phyloP scores from a whole-genome alignment of 1,140 invertebrate species.

The Glossosoma conforme region DNA sequence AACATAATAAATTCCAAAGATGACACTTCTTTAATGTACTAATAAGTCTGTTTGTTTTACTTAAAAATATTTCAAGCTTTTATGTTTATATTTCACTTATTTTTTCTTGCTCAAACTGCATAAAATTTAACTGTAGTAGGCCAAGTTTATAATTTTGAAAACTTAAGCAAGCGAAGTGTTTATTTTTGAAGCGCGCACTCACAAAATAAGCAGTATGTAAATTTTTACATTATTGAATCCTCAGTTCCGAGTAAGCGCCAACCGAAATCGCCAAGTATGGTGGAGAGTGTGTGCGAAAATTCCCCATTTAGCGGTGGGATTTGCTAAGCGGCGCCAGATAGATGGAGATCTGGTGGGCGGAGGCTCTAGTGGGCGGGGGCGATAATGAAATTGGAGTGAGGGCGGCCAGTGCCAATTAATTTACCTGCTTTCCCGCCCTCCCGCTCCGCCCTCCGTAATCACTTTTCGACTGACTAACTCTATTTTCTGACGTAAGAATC shows the following conservation, averaged over 20 bases:
- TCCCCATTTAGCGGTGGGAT: no score
- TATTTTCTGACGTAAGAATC: slow-evolving; percentile 1
- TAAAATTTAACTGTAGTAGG: no score
- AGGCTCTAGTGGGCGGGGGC: not conserved
- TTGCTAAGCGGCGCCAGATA: not conserved
- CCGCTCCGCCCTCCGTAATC: not conserved
- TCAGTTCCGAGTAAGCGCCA: not conserved
- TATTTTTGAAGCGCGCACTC: not conserved
- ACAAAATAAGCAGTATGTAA: not conserved
- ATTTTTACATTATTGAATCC: not conserved
- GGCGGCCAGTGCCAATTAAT: slow-evolving; percentile 5
- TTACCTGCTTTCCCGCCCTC: not conserved
- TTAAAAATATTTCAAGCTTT: no score
- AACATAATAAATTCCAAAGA: no score
- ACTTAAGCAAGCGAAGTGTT: not conserved
- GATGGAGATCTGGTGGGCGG: not conserved
- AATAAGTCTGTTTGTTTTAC: no score
- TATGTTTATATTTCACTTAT: no score
- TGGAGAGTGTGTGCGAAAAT: no score
- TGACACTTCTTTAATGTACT: no score
- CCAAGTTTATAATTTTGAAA: no score
- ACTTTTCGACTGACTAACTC: slow-evolving; percentile 6
- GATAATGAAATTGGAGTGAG: slow-evolving; percentile 5
- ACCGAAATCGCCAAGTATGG: no score
- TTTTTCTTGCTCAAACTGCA: no score